Base-by-base conservation (phyloP, 2,113 vertebrate species). In the Cynoglossus semilaevis region DNA sequence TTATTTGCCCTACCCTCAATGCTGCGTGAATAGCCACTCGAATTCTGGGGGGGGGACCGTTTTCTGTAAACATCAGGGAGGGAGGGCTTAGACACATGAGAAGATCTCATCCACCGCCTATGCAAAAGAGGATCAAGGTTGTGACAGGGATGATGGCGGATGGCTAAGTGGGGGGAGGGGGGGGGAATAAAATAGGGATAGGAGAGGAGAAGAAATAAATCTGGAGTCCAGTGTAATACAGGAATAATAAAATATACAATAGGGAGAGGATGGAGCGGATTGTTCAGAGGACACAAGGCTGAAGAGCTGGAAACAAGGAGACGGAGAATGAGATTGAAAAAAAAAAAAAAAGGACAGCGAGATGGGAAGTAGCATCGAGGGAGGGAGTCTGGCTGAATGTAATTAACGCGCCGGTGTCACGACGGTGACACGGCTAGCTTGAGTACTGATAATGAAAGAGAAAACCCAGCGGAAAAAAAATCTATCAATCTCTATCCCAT, bases 391-490 rank as follows among this genome's bases (percentile, higher is more conserved):
- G 58, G 44, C 37, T 65, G 72, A 70, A 70, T 38, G 22, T 80
- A 74, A 79, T 83, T 81, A 83, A 79, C 46, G 54, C 56, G 55
- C 63, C 72, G 51, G 68, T 73, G 68, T 74, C 77, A 73, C 61
- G 62, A 62, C 47, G 51, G 77, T 67, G 66, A 65, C 51, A 53
- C 48, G 54, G 59, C 50, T 48, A 74, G 76, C 76, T 58, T 61
- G 61, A 72, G 60, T 61, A 63, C 67, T 62, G 72, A 16, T 73
- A 66, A 64, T 60, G 79, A 6, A 29, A 29, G 22, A 79, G 71
- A 64, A 79, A 67, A 66, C 70, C 63, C 56, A 70, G 62, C 42
- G 45, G 50, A 64, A n/a, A n/a, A n/a, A 29, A 29, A 29, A 29
- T 6, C 22, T 29, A 6, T 29, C 22, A 29, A 29, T 29, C 22